Percentiles rank a stretch among this genome's conserved stretches.
Evolutionary conservation across 2,888 invertebrate species (phyloP).

Genomic region (Drosophila flavopinicola): DNA sequence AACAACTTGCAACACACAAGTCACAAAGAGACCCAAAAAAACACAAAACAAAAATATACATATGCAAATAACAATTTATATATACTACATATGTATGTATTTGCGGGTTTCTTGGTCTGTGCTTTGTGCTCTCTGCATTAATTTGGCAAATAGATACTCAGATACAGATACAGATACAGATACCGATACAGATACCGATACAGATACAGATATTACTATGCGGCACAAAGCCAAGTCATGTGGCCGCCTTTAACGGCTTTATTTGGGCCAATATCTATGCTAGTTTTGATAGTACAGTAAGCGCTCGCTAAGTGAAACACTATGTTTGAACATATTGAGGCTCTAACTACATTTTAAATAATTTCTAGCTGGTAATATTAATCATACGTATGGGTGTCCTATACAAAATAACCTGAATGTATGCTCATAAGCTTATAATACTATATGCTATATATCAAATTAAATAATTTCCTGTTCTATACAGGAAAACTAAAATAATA

Average conservation of each 20-base stretch:
- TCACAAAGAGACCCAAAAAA: conserved; percentile 12
- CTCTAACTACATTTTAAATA: no score
- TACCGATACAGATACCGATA: conserved; percentile 8
- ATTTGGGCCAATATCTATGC: conserved; percentile 49
- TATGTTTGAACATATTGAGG: no score
- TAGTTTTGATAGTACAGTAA: not conserved
- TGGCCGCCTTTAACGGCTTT: conserved; percentile 45
- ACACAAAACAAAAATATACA: conserved; percentile 5
- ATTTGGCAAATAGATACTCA: conserved; percentile 57
- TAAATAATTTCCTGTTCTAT: no score
- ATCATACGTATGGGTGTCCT: no score
- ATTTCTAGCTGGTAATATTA: no score
- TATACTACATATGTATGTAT: conserved; percentile 3
- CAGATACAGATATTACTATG: not conserved
- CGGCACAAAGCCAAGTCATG: conserved; percentile 50
- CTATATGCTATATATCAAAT: no score
- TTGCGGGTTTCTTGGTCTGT: conserved; percentile 13
- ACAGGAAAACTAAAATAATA: no score
- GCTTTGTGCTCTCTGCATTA: conserved; percentile 49
- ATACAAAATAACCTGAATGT: no score
- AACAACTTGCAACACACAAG: conserved; percentile 47
- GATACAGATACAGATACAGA: conserved; percentile 9
- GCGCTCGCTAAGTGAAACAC: not conserved
- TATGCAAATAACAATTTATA: conserved; percentile 14
- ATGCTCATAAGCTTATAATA: no score